Percentiles rank a stretch among this genome's conserved stretches.
Evolutionary conservation across 2,113 vertebrate species (phyloP).

Genomic region (Paramisgurnus dabryanus): DNA sequence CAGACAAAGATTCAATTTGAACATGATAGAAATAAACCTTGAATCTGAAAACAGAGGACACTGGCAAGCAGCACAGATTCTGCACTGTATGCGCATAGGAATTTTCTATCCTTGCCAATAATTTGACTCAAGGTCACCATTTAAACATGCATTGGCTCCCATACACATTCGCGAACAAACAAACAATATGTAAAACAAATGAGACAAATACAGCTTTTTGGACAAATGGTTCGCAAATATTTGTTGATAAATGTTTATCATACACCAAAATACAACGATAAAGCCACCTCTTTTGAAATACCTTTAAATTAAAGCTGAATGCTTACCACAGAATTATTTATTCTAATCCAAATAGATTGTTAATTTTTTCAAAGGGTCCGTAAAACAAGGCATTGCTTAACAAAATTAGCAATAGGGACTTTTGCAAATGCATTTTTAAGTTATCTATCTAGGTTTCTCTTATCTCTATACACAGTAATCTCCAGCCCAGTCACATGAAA

Average conservation of each 20-base stretch:
- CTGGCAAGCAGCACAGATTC: not conserved
- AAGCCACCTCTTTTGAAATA: no score
- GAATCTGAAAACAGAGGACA: not conserved
- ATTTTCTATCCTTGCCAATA: not conserved
- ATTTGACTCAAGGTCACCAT: conserved; percentile 1
- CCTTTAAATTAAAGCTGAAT: no score
- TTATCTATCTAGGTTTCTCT: not conserved
- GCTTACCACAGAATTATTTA: no score
- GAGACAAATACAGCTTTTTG: not conserved
- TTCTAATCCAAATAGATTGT: not conserved
- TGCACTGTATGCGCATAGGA: not conserved
- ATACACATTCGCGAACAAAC: not conserved
- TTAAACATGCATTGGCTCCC: not conserved
- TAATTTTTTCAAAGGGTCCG: not conserved
- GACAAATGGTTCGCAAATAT: not conserved
- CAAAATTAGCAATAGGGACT: not conserved
- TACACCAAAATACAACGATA: not conserved
- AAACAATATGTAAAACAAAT: not conserved
- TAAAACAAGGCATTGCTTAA: not conserved
- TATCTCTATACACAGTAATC: no score
- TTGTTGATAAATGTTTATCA: not conserved
- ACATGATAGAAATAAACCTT: conserved; percentile 4
- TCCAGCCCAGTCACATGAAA: no score
- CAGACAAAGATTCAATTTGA: conserved; percentile 16
- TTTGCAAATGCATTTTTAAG: not conserved